Percentiles rank a stretch among this genome's conserved stretches.
These are phyloP conservation scores for Drosophila algonquin DNA, from an alignment of 2,888 invertebrate genomes.

Conservation along the genomic window DNA sequence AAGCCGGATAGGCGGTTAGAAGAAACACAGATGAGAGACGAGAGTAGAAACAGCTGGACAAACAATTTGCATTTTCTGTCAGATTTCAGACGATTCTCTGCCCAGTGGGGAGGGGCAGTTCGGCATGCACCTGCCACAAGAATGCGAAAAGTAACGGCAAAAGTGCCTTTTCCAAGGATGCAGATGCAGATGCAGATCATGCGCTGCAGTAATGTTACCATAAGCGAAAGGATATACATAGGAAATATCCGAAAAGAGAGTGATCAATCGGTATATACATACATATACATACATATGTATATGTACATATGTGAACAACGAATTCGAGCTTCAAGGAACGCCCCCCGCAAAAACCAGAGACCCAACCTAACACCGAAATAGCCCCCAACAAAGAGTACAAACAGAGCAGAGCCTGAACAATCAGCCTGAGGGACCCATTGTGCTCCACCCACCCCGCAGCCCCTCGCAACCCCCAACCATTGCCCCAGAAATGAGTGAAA, in stretches of 20 bases:
- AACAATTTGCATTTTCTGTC: slow-evolving; percentile 43
- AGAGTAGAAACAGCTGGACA: slow-evolving; percentile 60
- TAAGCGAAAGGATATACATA: not conserved
- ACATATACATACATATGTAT: not conserved
- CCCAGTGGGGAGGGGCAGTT: slow-evolving; percentile 1
- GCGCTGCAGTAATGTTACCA: not conserved
- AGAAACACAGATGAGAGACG: slow-evolving; percentile 36
- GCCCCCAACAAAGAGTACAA: slow-evolving; percentile 7
- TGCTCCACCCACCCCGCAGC: slow-evolving; percentile 11
- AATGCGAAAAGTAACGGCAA: not conserved
- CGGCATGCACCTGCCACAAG: slow-evolving; percentile 7
- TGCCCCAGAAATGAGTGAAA: slow-evolving; percentile 1
- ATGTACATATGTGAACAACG: slow-evolving; percentile 14
- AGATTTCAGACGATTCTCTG: slow-evolving; percentile 25
- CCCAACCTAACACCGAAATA: slow-evolving; percentile 2
- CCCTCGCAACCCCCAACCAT: not conserved
- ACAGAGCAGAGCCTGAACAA: slow-evolving; percentile 13
- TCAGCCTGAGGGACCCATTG: slow-evolving; percentile 31
- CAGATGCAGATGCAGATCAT: too few relatives aligned
- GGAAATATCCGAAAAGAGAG: not conserved
- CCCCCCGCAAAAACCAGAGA: slow-evolving; percentile 35
- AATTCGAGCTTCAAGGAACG: slow-evolving; percentile 31
- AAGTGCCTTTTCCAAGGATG: not conserved
- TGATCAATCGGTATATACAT: not conserved
- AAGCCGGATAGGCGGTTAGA: not conserved